Evolutionary conservation across 2,113 vertebrate genomes (phyloP), one percentile per base, ranked within the genome.

Genomic region (Taxidea taxus): DNA sequence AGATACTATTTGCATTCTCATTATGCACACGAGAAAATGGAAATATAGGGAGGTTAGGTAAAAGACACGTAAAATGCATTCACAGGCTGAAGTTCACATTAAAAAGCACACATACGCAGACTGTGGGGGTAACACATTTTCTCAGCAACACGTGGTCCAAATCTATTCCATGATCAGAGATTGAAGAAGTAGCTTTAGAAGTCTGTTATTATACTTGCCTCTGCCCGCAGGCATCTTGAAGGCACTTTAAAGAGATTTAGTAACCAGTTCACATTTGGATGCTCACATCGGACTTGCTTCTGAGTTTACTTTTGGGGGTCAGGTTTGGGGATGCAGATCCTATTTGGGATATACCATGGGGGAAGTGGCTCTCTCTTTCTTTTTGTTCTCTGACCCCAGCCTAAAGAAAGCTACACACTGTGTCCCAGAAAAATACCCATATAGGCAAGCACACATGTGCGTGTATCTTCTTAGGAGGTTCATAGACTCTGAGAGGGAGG

Each of bases 41-140:
- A 89, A 87, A 62, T 42, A 78, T 2, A 85, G 49, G 37, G 66
- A 54, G 56, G 82, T 42, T 82, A 78, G 91, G 72, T 54, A 86
- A 82, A 82, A 95, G 90, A 70, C 56, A 95, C 2, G 4, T 47
- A 72, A 92, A 90, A 85, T 77, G 37, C 68, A 91, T 44, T 77
- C 6, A 91, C 0, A 82, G 91, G 82, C 58, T 82, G n/a, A 96
- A 88, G 56, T 92, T 92, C 80, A 75, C 9, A 34, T 58, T 89
- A 56, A 74, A 95, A 88, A 95, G 47, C 68, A 37, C 83, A 87
- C 70, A 70, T 56, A 81, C 85, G 34, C 81, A 85, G 60, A 93
- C 62, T 20, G 16, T 56, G 83, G 54, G 11, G 39, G 13, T 87
- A 95, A 95, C 96, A 70, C 77, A 80, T 85, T 95, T 95, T 87